Percentiles rank a stretch among this genome's conserved stretches.
These are phyloP conservation scores for Mongoloraphidia duomilia DNA, from an alignment of 2,888 invertebrate genomes.

Conservation along the genomic window DNA sequence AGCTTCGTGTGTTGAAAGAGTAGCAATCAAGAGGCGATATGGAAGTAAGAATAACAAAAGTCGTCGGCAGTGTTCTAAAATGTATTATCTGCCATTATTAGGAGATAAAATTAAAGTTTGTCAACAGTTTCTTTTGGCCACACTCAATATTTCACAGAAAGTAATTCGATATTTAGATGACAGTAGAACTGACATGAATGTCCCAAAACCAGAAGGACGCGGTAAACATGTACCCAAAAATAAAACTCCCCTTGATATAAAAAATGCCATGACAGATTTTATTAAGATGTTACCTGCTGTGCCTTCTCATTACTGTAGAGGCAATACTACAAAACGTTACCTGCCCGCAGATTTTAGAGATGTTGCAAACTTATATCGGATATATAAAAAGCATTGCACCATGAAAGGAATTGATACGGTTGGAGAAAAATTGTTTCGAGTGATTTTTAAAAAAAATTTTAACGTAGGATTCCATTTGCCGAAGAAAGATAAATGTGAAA, in stretches of 20 bases:
- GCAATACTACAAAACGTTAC: constrained; percentile 3
- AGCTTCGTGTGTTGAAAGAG: background rate
- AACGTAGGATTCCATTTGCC: constrained; percentile 13
- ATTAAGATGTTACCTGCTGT: constrained; percentile 7
- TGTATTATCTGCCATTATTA: constrained; percentile 1
- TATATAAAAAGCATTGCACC: constrained; percentile 4
- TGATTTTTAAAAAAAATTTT: constrained; percentile 10
- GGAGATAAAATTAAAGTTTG: constrained; percentile 6
- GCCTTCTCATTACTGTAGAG: constrained; percentile 7
- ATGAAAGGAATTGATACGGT: background rate
- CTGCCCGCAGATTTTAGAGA: constrained; percentile 4
- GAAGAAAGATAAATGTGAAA: constrained; percentile 13
- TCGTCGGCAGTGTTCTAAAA: background rate
- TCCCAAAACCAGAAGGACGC: constrained; percentile 6
- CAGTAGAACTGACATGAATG: constrained; percentile 5
- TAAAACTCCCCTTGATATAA: constrained; percentile 1
- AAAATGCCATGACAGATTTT: constrained; percentile 4
- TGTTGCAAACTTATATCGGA: constrained; percentile 7
- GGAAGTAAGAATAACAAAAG: too few relatives aligned
- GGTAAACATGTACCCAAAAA: constrained; percentile 2
- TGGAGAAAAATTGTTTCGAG: constrained; percentile 4
- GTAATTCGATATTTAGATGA: constrained; percentile 1
- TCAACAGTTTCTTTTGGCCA: constrained; percentile 6
- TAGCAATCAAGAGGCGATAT: background rate
- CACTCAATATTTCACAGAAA: constrained; percentile 5